Conservation (phyloP, 2,797 vertebrate species). For the Rhynchotus rufescens region DNA sequence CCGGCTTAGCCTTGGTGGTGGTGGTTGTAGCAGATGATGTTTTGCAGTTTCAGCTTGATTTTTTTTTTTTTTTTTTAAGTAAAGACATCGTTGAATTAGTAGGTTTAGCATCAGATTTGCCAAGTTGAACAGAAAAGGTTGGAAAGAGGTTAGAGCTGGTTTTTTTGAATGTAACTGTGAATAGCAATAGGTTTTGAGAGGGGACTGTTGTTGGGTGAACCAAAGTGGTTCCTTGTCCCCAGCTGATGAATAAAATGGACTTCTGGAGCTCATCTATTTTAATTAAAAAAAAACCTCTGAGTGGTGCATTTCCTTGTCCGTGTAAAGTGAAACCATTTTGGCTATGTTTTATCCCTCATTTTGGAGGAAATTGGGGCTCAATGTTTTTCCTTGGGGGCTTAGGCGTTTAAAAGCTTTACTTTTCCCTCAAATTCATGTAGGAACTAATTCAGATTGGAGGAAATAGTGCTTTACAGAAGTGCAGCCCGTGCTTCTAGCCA, state of each 20-base stretch:
- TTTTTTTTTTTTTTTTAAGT: not conserved
- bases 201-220: not conserved
- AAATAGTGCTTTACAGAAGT: not conserved
- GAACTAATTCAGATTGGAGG: not conserved
- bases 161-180: not conserved
- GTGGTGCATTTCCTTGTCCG: not conserved
- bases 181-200: not conserved
- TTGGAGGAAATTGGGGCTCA: not conserved
- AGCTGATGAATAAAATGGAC: not conserved
- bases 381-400: not conserved
- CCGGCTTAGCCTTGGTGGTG: not conserved
- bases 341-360: not conserved
- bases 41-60: not conserved
- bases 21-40: not conserved
- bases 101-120: not conserved
- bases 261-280: not conserved
- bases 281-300: not conserved
- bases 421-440: not conserved
- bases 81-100: not conserved
- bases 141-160: not conserved
- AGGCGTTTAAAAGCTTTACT: not conserved
- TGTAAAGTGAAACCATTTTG: not conserved
- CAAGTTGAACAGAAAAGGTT: not conserved
- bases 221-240: not conserved
- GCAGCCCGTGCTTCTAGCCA: accelerated